Conservation (phyloP, 2,888 invertebrate species). For the Amphimallon solstitiale region DNA sequence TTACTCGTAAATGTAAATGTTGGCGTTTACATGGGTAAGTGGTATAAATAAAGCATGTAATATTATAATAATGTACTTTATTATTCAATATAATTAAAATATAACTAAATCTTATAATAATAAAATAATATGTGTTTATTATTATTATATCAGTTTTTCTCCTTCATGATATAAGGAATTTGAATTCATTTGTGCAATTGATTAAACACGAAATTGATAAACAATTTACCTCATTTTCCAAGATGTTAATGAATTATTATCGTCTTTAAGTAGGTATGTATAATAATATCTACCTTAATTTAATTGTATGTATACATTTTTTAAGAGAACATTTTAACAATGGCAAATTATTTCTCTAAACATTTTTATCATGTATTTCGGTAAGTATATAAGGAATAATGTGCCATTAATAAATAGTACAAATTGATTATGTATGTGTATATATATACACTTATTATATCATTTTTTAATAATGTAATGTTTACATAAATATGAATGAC, state of each 20-base stretch:
- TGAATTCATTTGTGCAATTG: slow-evolving; percentile 22
- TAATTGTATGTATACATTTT: slow-evolving; percentile 1
- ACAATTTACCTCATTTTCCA: slow-evolving; percentile 6
- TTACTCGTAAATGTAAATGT: no score
- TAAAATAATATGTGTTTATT: slow-evolving; percentile 13
- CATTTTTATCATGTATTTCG: background rate
- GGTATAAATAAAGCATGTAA: background rate
- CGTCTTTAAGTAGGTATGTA: slow-evolving; percentile 1
- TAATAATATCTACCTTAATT: background rate
- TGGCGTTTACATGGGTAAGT: background rate
- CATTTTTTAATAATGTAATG: background rate
- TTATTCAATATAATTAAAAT: slow-evolving; percentile 31
- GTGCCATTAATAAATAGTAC: slow-evolving; percentile 11
- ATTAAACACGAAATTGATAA: slow-evolving; percentile 12
- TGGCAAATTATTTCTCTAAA: slow-evolving; percentile 8
- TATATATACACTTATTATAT: slow-evolving; percentile 2
- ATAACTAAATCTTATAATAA: slow-evolving; percentile 25
- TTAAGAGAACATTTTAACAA: background rate
- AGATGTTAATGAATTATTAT: slow-evolving; percentile 16
- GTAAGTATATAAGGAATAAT: slow-evolving; percentile 7
- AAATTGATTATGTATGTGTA: slow-evolving; percentile 1
- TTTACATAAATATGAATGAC: slow-evolving; percentile 12
- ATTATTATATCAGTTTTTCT: slow-evolving; percentile 2
- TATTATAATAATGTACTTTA: slow-evolving; percentile 17
- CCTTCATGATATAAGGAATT: slow-evolving; percentile 13